Conservation (phyloP, 2,888 invertebrate species). For the Cremastinae sp. region DNA sequence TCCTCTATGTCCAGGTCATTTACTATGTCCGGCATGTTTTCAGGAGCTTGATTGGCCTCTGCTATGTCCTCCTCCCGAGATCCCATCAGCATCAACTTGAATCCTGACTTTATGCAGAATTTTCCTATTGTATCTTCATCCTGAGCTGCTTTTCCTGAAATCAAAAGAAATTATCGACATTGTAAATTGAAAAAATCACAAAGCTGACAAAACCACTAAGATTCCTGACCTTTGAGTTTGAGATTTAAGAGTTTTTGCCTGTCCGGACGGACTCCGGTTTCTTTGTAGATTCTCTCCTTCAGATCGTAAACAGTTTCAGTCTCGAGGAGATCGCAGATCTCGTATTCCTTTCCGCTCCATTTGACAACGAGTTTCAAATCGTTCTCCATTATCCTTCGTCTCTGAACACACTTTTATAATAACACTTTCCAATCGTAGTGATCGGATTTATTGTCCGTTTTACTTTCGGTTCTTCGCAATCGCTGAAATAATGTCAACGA, state of each 20-base stretch:
- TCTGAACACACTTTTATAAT: neutral
- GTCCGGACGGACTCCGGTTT: constrained; percentile 95
- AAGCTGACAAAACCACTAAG: constrained; percentile 15
- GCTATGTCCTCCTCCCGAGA: constrained; percentile 95
- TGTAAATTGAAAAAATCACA: neutral
- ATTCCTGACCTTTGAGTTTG: constrained; percentile 90
- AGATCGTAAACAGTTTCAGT: constrained; percentile 91
- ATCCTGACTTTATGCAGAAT: constrained; percentile 91
- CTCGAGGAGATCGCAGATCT: constrained; percentile 87
- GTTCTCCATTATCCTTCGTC: constrained; percentile 55
- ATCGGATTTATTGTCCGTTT: neutral
- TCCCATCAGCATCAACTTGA: constrained; percentile 98
- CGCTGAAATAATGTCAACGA: no score
- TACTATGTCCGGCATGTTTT: constrained; percentile 91
- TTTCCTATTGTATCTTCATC: constrained; percentile 89
- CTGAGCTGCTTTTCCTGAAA: constrained; percentile 90
- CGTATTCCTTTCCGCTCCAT: constrained; percentile 96
- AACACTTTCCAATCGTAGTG: neutral
- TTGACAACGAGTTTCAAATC: constrained; percentile 87
- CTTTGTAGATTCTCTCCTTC: constrained; percentile 91
- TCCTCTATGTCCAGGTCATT: constrained; percentile 97
- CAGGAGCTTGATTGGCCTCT: constrained; percentile 90
- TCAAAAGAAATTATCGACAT: constrained; percentile 9
- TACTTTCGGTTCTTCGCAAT: no score
- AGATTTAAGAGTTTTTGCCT: constrained; percentile 96